phyloP scores from a whole-genome alignment of 2,888 invertebrate genomes.

The Zhengitettix transpicula region DNA sequence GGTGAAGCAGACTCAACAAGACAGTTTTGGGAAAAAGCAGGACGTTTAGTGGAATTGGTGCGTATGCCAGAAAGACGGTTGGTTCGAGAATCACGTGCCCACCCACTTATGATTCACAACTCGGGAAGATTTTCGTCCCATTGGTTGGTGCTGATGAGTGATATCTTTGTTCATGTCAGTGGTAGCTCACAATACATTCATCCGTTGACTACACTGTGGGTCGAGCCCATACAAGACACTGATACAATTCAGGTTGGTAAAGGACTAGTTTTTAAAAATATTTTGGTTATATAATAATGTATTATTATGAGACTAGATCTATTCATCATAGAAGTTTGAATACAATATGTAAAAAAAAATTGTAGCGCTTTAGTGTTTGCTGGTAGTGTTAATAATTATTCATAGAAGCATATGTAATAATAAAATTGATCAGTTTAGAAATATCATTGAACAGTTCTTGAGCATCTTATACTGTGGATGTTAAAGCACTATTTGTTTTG shows the following conservation, averaged over 20 bases:
- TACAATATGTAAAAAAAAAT: too few species aligned
- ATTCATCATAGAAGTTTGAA: too few species aligned
- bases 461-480: too few species aligned
- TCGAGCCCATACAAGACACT: slow-evolving; percentile 52
- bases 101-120: slow-evolving; percentile 49
- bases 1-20: slow-evolving; percentile 52
- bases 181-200: slow-evolving; percentile 48
- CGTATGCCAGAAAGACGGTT: slow-evolving; percentile 52
- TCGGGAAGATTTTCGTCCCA: slow-evolving; percentile 59
- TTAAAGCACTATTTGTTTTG: too few species aligned
- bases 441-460: too few species aligned
- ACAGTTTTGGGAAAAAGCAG: slow-evolving; percentile 55
- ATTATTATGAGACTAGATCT: too few species aligned
- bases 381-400: too few species aligned
- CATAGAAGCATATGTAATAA: too few species aligned
- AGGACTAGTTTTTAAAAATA: too few species aligned
- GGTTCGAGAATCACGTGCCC: slow-evolving; percentile 56
- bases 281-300: too few species aligned
- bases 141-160: slow-evolving; percentile 67
- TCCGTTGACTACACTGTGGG: slow-evolving; percentile 61
- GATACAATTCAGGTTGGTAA: slow-evolving; percentile 35
- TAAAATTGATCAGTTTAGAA: too few species aligned
- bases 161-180: slow-evolving; percentile 58
- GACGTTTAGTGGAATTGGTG: slow-evolving; percentile 43
- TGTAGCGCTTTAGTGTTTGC: too few species aligned